These are phyloP conservation scores for Lepus oiostolus DNA, from an alignment of 2,797 vertebrate species.

Conservation along the genomic window DNA sequence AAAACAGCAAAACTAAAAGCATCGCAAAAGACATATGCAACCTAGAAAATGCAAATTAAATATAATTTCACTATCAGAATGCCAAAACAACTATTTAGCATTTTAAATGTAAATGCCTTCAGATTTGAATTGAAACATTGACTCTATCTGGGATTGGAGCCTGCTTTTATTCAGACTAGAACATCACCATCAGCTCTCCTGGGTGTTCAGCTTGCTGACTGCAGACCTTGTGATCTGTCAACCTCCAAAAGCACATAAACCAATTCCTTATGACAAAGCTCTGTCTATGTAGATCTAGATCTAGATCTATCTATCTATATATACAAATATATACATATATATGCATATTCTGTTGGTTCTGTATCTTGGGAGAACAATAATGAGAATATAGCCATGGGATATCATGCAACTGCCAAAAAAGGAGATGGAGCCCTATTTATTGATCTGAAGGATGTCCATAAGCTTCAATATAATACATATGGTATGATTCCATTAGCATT, in stretches of 20 bases:
- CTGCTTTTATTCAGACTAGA: not conserved
- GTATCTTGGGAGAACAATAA: not conserved
- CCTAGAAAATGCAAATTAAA: conserved; percentile 32
- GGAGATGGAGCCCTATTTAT: not conserved
- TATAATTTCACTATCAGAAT: conserved; percentile 17
- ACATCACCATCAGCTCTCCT: not conserved
- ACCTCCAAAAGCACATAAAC: not conserved
- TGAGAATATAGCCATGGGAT: not conserved
- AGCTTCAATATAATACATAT: not conserved
- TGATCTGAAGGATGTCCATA: conserved; percentile 1
- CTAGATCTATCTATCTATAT: not conserved
- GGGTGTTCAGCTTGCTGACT: not conserved
- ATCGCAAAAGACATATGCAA: not conserved
- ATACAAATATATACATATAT: no score
- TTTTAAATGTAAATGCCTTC: not conserved
- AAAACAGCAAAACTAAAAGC: not conserved
- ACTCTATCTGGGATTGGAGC: not conserved
- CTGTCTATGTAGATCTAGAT: no score
- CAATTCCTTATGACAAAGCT: not conserved
- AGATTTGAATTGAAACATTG: not conserved
- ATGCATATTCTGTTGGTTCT: not conserved
- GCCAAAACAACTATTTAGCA: conserved; percentile 1
- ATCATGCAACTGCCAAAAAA: not conserved
- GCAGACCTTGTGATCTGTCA: not conserved
- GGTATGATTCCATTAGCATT: not conserved